A percentile compares a stretch with the other conserved stretches of the same genome.
Conservation (phyloP, 1,140 invertebrate species). For the Cephus cinctus region DNA sequence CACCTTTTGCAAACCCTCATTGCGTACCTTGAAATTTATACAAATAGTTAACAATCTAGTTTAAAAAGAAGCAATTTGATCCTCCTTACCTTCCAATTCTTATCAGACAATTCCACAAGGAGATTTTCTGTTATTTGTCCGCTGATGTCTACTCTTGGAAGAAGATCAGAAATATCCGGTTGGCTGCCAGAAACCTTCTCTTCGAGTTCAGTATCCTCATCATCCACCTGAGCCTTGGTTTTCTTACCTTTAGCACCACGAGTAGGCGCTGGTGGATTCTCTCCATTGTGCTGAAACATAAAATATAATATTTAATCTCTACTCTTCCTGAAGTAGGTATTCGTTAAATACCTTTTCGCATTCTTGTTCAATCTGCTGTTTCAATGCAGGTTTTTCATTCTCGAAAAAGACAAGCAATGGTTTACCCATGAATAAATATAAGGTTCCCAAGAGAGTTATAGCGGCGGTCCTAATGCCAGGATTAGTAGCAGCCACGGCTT, state of each 20-base stretch:
- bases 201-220: constrained; percentile 58
- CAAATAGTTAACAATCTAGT: not conserved
- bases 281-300: constrained; percentile 58
- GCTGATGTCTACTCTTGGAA: constrained; percentile 81
- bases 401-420: constrained; percentile 79
- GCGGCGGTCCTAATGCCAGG: constrained; percentile 76
- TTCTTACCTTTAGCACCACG: constrained; percentile 58
- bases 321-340: not conserved
- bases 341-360: constrained; percentile 69
- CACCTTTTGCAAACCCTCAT: constrained; percentile 80
- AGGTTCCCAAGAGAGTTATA: constrained; percentile 66
- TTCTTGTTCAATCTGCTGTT: constrained; percentile 85
- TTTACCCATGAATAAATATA: constrained; percentile 82
- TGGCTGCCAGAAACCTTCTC: constrained; percentile 52
- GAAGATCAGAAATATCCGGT: constrained; percentile 65
- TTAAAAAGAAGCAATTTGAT: constrained; percentile 8
- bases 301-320: constrained; percentile 8
- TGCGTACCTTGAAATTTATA: constrained; percentile 61
- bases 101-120: constrained; percentile 82
- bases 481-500: constrained; percentile 80
- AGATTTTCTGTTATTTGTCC: constrained; percentile 80
- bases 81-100: constrained; percentile 85
- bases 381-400: constrained; percentile 80
- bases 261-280: constrained; percentile 69
- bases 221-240: constrained; percentile 54